Evolutionary conservation across 2,113 vertebrate genomes (phyloP).

Genomic region (Neofelis nebulosa): DNA sequence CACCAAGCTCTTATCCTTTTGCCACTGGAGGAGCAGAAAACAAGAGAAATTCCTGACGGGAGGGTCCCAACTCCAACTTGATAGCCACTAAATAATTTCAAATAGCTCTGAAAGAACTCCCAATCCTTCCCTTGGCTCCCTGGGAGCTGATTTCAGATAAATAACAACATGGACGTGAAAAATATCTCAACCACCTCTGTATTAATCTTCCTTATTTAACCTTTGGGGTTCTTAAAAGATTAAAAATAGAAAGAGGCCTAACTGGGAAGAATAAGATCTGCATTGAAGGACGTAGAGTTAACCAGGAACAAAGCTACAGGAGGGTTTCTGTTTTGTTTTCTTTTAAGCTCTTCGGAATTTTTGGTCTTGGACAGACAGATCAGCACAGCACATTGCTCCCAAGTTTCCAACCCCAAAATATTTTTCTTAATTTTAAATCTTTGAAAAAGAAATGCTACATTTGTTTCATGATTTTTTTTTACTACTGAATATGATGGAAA

Average conservation of each 20-base stretch:
- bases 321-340: conserved; percentile 67
- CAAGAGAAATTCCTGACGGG: neutral
- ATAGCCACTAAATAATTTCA: neutral
- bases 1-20: neutral
- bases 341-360: conserved; percentile 84
- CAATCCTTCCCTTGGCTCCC: neutral
- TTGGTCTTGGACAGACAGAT: conserved; percentile 85
- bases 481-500: conserved; percentile 80
- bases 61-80: neutral
- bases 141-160: neutral
- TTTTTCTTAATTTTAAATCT: conserved; percentile 87
- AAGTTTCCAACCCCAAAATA: conserved; percentile 88
- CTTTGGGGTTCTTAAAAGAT: neutral
- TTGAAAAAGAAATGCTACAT: conserved; percentile 87
- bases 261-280: neutral
- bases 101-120: neutral
- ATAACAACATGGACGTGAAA: neutral
- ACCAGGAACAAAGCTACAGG: conserved; percentile 53
- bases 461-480: conserved; percentile 81
- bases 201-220: neutral
- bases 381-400: conserved; percentile 85
- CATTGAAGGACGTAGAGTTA: conserved; percentile 38
- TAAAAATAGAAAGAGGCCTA: neutral
- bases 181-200: neutral
- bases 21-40: neutral